Evolutionary conservation across 2,888 invertebrate genomes (phyloP), one percentile per base, ranked within the genome.

Genomic region (Amphipyra berbera): DNA sequence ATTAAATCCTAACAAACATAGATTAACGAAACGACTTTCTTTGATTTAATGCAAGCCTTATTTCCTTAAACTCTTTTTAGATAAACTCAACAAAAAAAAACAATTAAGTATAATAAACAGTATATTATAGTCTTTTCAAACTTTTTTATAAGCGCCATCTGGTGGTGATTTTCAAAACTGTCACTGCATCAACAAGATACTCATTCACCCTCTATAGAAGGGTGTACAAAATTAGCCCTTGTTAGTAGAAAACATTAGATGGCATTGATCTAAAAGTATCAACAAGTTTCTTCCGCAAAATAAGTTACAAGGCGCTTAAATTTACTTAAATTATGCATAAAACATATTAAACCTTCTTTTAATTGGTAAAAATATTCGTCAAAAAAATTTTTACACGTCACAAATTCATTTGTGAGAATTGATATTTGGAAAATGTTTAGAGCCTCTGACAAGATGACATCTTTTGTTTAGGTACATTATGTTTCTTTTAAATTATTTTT

Each of bases 141-240:
- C 4, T 12, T 30, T 27, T 27, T 0, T n/a, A 0, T 6, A 1
- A 49, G 14, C 6, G 40, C 15, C 45, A 67, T 61, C 69, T 72
- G 0, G 4, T 6, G 52, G 56, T 37, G 48, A 15, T 56, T 49
- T 0, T 6, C 6, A 1, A 53, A 56, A 10, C 33, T 49, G 7
- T 27, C 0, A 13, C 33, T 37, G 2, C 14, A 6, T 3, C 0
- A 13, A 53, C 47, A 8, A 6, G 7, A 30, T 21, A 21, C 21
- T 3, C 21, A 21, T 60, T 45, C 14, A 0, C 33, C 12, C 33
- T 5, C 14, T 40, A n/a, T 58, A 37, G 35, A 8, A 8, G 15
- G 13, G 30, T 12, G n/a, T 7, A 7, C 9, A 52, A 15, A 1
- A 2, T 1, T 10, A 10, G 10, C 37, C 9, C 4, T 37, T 37